Percentiles rank a stretch among this genome's conserved stretches.
Evolutionary conservation across 2,888 invertebrate species (phyloP).

Genomic region (Platerodrilus igneus): DNA sequence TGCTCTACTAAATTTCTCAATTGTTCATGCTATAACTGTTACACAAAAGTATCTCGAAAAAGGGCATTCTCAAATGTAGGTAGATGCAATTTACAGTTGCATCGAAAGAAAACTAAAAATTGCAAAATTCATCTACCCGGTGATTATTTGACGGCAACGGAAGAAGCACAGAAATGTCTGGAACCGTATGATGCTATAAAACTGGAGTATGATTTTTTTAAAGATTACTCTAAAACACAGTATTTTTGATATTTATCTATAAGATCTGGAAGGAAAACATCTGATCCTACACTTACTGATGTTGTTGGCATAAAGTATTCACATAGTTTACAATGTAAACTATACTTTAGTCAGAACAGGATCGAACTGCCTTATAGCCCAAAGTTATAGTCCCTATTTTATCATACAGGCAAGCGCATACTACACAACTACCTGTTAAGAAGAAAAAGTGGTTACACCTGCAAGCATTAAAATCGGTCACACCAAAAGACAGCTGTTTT

Average conservation of each 20-base stretch:
- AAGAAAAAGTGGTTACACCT: no score
- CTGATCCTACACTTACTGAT: conserved; percentile 10
- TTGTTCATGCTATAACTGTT: not conserved
- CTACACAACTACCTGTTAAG: conserved; percentile 15
- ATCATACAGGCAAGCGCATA: no score
- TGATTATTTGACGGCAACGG: conserved; percentile 9
- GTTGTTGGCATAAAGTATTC: conserved; percentile 11
- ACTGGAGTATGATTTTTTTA: not conserved
- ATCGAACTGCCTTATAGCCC: no score
- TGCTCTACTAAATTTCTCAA: not conserved
- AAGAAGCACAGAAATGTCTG: conserved; percentile 7
- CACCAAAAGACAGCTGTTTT: no score
- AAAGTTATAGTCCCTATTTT: no score
- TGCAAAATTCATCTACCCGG: conserved; percentile 2
- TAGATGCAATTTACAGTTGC: conserved; percentile 35
- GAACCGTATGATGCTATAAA: conserved; percentile 3
- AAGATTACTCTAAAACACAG: conserved; percentile 5
- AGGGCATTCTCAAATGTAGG: conserved; percentile 40
- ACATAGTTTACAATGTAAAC: not conserved
- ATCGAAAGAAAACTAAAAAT: conserved; percentile 32
- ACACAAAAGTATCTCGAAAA: conserved; percentile 14
- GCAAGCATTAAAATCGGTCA: no score
- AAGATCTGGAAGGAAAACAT: conserved; percentile 8
- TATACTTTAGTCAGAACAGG: no score
- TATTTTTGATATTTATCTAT: conserved; percentile 1